Evolutionary conservation across 2,888 invertebrate species (phyloP), one percentile per base, ranked within the genome.

Genomic region (Scaptomyza polygonia): DNA sequence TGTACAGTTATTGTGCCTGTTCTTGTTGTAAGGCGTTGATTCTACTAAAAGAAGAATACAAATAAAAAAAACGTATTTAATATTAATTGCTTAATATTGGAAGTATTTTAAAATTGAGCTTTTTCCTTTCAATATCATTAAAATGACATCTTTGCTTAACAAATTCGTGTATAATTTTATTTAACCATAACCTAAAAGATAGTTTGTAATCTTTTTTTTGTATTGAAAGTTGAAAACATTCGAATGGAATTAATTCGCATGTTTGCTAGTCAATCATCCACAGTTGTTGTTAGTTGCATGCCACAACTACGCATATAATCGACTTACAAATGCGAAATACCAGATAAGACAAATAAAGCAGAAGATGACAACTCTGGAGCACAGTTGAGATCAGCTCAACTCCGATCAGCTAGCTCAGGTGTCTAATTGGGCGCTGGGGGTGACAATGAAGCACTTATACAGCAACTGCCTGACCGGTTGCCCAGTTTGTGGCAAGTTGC

Each of bases 361-460:
- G 43, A 42, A n/a, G 45, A 14, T 14, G 21, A 25, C 44, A 18
- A 12, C 53, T 16, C 42, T 34, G 36, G n/a, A 11, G 61, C 70
- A 72, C 79, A 82, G 73, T 8, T 5, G 18, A 18, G 40, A 40
- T 40, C 40, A 14, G 7, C 39, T 39, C 16, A 36, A 6, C 39
- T 39, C 16, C 3, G 39, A 39, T 16, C 39, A 39, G 14, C 3
- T 36, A 12, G 61, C 72, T 78, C 86, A 85, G 86, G 82, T 85
- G 88, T 83, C 82, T 87, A 83, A 83, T 83, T 83, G 82, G 82
- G 82, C 86, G 86, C 82, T 85, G 82, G 88, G 87, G 82, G 82
- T 87, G 82, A 83, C 82, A 83, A 83, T 83, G 82, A 87, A 65
- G 72, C 88, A 87, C 82, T 82, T 85, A 87, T 64, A 43, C 67